Evolutionary conservation across 2,113 vertebrate genomes (phyloP), one percentile per base, ranked within the genome.

Genomic region (Xiphophorus couchianus): DNA sequence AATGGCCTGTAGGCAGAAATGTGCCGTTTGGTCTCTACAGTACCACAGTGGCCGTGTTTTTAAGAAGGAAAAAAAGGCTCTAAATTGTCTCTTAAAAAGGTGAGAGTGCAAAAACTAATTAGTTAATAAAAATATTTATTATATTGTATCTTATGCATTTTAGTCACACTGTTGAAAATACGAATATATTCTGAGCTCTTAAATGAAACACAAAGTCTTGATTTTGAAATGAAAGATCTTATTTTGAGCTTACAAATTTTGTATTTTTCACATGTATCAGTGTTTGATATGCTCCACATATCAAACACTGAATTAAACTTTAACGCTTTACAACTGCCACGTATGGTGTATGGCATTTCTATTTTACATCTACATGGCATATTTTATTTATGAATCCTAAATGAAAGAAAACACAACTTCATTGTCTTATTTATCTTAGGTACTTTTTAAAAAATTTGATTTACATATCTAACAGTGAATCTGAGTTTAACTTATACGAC

Each of bases 1-100:
- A 77, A 71, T 37, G 79, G 76, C 82, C 86, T 63, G 3, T 22
- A 66, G 79, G 83, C 76, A 65, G 29, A 64, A 68, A 81, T 58
- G 39, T 66, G 71, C 14, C 63, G 27, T 73, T 54, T 54, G 39
- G 12, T 73, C 63, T 76, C 67, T 62, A 3, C 35, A 12, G 37
- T 31, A 48, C 71, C 60, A 39, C 5, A 63, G 35, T 37, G 28
- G 29, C 48, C 60, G 13, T 3, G n/a, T 31, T 58, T 31, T 13
- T 10, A 12, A 35, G 15, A 39, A 33, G 6, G 64, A 29, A 67
- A 11, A 27, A 27, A 68, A 62, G 1, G 15, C 1, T 29, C 6
- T 8, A 1, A 2, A 3, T 74, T 48, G 58, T 62, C 37, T n/a
- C 51, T n/a, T 58, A n/a, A 58, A 58, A 33, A 76, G 17, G 71